These are phyloP conservation scores for Heliconius congener DNA, from an alignment of 1,140 invertebrate species.

Conservation along the genomic window DNA sequence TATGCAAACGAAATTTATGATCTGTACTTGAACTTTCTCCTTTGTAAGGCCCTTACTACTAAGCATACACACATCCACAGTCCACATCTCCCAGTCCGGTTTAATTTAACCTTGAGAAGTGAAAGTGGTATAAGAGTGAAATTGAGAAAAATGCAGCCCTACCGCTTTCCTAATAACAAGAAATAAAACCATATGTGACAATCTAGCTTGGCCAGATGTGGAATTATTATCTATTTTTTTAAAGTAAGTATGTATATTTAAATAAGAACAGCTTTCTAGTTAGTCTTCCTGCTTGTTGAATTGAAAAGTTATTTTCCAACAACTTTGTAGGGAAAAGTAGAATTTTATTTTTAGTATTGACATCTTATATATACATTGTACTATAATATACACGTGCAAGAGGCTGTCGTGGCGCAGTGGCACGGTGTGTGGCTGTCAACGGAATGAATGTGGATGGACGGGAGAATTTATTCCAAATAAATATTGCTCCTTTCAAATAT, in stretches of 20 bases:
- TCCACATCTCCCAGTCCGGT: slow-evolving; percentile 7
- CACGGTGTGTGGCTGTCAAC: neutral
- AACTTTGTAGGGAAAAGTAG: slow-evolving; percentile 29
- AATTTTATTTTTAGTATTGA: neutral
- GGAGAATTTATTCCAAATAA: no score
- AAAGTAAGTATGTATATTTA: slow-evolving; percentile 32
- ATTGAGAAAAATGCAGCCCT: slow-evolving; percentile 60
- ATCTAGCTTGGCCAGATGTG: slow-evolving; percentile 51
- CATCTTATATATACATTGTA: neutral
- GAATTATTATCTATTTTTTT: slow-evolving; percentile 42
- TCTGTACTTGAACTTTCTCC: slow-evolving; percentile 6
- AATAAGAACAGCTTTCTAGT: slow-evolving; percentile 48
- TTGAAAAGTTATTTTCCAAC: slow-evolving; percentile 33
- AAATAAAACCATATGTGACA: slow-evolving; percentile 47
- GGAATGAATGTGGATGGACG: no score
- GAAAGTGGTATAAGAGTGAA: slow-evolving; percentile 61
- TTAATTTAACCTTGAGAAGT: slow-evolving; percentile 39
- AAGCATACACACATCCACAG: neutral
- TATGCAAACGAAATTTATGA: slow-evolving; percentile 1
- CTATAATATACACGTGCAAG: neutral
- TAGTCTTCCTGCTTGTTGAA: neutral
- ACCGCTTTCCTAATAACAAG: slow-evolving; percentile 57
- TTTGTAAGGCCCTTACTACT: slow-evolving; percentile 18
- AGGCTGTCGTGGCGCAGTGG: no score
- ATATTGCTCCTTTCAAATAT: no score